Evolutionary conservation across 2,113 vertebrate species (phyloP).

Genomic region (Pleuronectes platessa): DNA sequence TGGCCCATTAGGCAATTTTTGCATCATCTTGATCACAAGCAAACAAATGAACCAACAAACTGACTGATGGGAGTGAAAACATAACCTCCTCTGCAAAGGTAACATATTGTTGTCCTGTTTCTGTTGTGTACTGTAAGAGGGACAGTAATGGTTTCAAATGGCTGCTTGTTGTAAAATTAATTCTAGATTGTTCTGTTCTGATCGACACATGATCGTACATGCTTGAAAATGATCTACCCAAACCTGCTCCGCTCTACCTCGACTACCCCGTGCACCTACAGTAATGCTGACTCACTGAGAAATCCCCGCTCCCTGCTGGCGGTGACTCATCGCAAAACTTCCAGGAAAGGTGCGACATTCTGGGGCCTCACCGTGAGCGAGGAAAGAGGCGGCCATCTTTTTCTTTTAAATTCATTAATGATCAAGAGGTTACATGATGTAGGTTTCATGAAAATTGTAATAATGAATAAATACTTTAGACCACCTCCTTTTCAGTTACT

Average conservation of each 20-base stretch:
- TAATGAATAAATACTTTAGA: too few species aligned
- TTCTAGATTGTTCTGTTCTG: not conserved
- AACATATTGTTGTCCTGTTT: not conserved
- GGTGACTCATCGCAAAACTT: constrained; percentile 52
- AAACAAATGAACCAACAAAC: too few species aligned
- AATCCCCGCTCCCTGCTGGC: constrained; percentile 33
- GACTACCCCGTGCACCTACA: not conserved
- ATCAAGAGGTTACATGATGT: not conserved
- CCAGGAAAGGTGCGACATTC: constrained; percentile 53
- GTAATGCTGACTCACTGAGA: constrained; percentile 53
- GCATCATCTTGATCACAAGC: too few species aligned
- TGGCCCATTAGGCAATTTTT: too few species aligned
- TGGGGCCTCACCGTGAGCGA: not conserved
- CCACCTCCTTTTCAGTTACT: too few species aligned
- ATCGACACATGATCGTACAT: not conserved
- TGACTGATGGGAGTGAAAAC: too few species aligned
- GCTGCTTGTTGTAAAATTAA: not conserved
- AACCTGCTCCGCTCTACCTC: constrained; percentile 21
- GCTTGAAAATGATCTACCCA: not conserved
- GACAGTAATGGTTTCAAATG: constrained; percentile 4
- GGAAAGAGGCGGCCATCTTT: not conserved
- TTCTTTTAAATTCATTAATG: not conserved
- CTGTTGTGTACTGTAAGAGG: not conserved
- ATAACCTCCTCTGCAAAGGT: too few species aligned
- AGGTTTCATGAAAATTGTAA: too few species aligned